phyloP scores from a whole-genome alignment of 2,888 invertebrate genomes.

The Venustoraphidia nigricollis region DNA sequence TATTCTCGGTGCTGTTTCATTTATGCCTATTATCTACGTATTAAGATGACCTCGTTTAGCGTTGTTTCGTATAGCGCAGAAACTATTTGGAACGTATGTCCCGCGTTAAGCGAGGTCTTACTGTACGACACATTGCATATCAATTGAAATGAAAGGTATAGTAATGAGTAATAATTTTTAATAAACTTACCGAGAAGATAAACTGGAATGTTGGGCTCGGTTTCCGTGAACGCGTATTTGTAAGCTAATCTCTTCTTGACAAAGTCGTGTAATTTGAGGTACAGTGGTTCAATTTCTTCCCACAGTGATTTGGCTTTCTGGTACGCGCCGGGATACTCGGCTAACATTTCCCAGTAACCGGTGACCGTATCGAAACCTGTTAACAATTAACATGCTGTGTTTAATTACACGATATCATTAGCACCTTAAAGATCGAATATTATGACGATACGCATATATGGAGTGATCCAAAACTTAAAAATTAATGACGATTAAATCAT shows the following conservation, averaged over 20 bases:
- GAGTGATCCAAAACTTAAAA: too few species aligned
- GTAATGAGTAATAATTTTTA: too few species aligned
- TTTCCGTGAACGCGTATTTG: conserved; percentile 29
- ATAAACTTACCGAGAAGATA: conserved; percentile 34
- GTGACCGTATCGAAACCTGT: conserved; percentile 29
- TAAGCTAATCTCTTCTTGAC: conserved; percentile 32
- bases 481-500: too few species aligned
- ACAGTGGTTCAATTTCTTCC: conserved; percentile 37
- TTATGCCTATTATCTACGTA: too few species aligned
- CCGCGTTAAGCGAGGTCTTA: too few species aligned
- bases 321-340: conserved; percentile 35
- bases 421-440: too few species aligned
- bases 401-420: not conserved
- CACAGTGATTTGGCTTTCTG: conserved; percentile 35
- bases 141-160: not conserved
- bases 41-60: too few species aligned
- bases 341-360: conserved; percentile 38
- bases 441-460: not conserved
- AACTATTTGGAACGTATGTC: too few species aligned
- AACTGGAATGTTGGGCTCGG: conserved; percentile 27
- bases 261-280: conserved; percentile 36
- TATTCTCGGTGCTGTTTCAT: too few species aligned
- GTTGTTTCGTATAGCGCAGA: too few species aligned
- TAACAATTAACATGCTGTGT: conserved; percentile 11
- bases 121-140: too few species aligned